Conservation (phyloP, 2,113 vertebrate genomes). For the Bombycilla garrulus region DNA sequence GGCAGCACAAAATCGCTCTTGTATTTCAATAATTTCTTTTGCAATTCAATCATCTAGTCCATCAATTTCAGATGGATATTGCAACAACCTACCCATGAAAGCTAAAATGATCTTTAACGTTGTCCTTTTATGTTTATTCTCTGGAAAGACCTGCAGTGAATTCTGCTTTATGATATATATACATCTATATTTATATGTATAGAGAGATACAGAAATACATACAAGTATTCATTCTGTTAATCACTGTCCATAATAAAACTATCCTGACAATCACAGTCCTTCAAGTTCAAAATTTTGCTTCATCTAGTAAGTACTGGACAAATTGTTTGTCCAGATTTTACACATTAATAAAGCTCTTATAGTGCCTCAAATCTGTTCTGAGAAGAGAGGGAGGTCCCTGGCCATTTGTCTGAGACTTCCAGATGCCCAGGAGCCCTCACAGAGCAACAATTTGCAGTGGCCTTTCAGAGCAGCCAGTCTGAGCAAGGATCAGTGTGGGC, state of each 20-base stretch:
- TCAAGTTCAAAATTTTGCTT: neutral
- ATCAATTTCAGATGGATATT: constrained; percentile 61
- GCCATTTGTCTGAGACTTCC: neutral
- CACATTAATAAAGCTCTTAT: neutral
- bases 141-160: neutral
- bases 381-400: neutral
- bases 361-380: neutral
- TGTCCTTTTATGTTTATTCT: constrained; percentile 45
- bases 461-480: neutral
- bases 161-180: neutral
- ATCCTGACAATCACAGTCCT: neutral
- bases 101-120: constrained; percentile 10
- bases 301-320: neutral
- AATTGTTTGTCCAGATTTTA: neutral
- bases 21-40: constrained; percentile 36
- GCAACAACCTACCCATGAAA: constrained; percentile 31
- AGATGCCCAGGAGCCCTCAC: neutral
- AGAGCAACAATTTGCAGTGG: neutral
- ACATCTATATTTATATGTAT: neutral
- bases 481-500: neutral
- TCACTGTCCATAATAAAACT: neutral
- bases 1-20: constrained; percentile 38
- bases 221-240: neutral
- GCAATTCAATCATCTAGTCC: constrained; percentile 60
- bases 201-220: neutral